phyloP scores from a whole-genome alignment of 1,140 invertebrate genomes.

The Macrostomum lignano region DNA sequence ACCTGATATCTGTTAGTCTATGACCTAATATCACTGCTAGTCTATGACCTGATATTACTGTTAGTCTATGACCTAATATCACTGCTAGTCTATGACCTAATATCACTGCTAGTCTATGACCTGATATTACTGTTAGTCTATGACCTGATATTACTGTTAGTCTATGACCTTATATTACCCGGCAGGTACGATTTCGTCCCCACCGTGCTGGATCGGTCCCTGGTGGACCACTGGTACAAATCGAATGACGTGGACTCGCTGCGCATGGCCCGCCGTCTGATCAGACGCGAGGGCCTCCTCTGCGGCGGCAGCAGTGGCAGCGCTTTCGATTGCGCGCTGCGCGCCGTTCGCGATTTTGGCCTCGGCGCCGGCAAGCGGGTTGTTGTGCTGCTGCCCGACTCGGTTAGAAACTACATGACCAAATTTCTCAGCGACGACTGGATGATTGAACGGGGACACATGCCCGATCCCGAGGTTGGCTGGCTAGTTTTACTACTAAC shows the following conservation, averaged over 20 bases:
- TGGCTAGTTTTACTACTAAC: too few relatives aligned
- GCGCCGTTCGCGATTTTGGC: constrained; percentile 38
- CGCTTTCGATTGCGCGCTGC: constrained; percentile 44
- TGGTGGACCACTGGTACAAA: constrained; percentile 66
- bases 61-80: too few relatives aligned
- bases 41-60: too few relatives aligned
- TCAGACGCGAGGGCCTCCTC: constrained; percentile 63
- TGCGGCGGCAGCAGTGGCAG: constrained; percentile 74
- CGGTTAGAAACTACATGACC: constrained; percentile 84
- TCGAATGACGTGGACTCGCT: constrained; percentile 49
- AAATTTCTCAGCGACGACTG: constrained; percentile 81
- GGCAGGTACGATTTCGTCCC: constrained; percentile 96
- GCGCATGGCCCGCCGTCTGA: constrained; percentile 50
- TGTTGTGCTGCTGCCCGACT: constrained; percentile 56
- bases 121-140: too few relatives aligned
- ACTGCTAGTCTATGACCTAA: too few relatives aligned
- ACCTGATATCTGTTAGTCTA: too few relatives aligned
- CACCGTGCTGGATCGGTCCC: constrained; percentile 42
- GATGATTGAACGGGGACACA: constrained; percentile 57
- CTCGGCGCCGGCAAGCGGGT: constrained; percentile 55
- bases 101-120: too few relatives aligned
- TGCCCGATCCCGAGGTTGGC: constrained; percentile 12
- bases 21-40: too few relatives aligned
- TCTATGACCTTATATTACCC: too few relatives aligned
- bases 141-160: too few relatives aligned